Conservation (phyloP, 2,888 invertebrate genomes). For the Thysanoteuthis rhombus region DNA sequence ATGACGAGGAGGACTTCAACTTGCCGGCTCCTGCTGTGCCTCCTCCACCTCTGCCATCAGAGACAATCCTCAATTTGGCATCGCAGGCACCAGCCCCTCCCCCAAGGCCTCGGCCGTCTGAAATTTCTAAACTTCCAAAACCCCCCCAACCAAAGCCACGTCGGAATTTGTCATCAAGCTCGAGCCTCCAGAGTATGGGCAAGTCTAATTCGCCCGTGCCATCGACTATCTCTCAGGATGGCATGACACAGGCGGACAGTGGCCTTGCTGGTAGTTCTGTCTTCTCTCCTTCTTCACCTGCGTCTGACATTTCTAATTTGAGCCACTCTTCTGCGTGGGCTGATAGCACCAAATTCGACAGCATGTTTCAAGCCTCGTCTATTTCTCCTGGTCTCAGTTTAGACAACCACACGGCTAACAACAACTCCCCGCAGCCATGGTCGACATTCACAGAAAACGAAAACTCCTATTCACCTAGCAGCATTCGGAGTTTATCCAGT, state of each 20-base stretch:
- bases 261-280: constrained; percentile 14
- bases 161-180: constrained; percentile 20
- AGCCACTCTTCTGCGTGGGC: background rate
- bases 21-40: constrained; percentile 19
- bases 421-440: constrained; percentile 13
- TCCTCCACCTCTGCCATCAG: constrained; percentile 24
- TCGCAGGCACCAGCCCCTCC: constrained; percentile 17
- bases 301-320: background rate
- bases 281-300: background rate
- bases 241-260: background rate
- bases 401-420: background rate
- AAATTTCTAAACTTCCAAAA: constrained; percentile 12
- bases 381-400: constrained; percentile 13
- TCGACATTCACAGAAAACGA: constrained; percentile 20
- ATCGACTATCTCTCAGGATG: background rate
- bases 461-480: constrained; percentile 1
- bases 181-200: constrained; percentile 22
- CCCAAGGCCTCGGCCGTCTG: background rate
- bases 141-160: constrained; percentile 19
- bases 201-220: constrained; percentile 21
- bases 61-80: background rate
- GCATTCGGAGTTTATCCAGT: constrained; percentile 21
- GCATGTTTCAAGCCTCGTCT: background rate
- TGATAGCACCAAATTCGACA: constrained; percentile 21
- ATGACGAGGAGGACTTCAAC: constrained; percentile 19